Evolutionary conservation across 2,888 invertebrate species (phyloP), one percentile per base, ranked within the genome.

Genomic region (Morpho helenor): DNA sequence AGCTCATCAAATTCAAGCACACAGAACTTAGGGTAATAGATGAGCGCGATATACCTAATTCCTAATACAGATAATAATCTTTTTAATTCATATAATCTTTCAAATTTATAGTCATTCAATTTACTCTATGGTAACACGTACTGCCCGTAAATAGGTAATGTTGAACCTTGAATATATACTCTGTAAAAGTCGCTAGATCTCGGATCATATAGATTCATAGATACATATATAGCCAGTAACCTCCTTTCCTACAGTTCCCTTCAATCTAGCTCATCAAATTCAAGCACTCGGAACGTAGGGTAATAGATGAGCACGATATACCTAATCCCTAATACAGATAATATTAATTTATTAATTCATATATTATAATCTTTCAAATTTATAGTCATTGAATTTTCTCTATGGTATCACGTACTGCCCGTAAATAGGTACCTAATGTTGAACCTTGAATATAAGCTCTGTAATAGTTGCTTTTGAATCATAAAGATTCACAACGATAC

Each of bases 231-330:
- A 47, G 42, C 8, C 53, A 54, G 22, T 48, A n/a, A 47, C 54
- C 58, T 8, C 56, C 49, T 48, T 23, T 47, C 22, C 49, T 46
- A 31, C 40, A 22, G 42, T 62, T 55, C 56, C 55, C 63, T 92
- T 87, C 83, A 89, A 74, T 89, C 87, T 63, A 87, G 79, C 67
- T 86, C 87, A 58, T 89, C 87, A 52, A 82, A 84, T 65, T 87
- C 79, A 48, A 89, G 74, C 56, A 90, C 79, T 69, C 77, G 74
- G 74, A 87, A 87, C 7, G 85, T 83, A 61, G 78, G 68, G 72
- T 42, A 71, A 68, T 23, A 43, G 70, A 68, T 44, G 40, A 74
- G 76, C 74, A 75, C 76, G 60, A 54, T 44, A 54, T 49, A 49
- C 41, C 3, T 31, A 31, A 31, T 54, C 23, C 41, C 22, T 54